These are phyloP conservation scores for Umimayanthus kanabou DNA, from an alignment of 92 coral and sea anemone genomes.

Conservation along the genomic window DNA sequence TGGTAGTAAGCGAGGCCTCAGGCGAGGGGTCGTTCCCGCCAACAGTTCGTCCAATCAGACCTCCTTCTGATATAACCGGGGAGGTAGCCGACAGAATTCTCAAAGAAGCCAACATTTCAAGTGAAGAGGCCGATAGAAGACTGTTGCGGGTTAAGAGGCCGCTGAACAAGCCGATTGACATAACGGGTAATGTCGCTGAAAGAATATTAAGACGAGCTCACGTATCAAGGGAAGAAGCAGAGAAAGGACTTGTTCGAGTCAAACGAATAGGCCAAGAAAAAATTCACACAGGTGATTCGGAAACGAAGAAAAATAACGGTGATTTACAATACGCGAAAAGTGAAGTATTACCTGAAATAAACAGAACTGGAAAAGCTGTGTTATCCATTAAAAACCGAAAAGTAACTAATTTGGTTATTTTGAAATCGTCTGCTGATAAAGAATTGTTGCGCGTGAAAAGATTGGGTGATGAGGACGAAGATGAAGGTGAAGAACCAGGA, in stretches of 20 bases:
- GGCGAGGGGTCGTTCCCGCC: neutral
- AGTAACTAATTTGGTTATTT: neutral
- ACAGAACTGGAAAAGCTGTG: neutral
- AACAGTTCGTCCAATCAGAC: constrained; percentile 38
- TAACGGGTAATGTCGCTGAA: constrained; percentile 49
- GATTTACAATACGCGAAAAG: neutral
- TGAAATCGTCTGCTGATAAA: constrained; percentile 7
- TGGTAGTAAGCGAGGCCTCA: neutral
- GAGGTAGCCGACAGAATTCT: constrained; percentile 74
- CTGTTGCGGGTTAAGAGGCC: constrained; percentile 73
- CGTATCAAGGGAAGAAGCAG: constrained; percentile 16
- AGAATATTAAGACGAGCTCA: constrained; percentile 64
- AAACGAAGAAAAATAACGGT: neutral
- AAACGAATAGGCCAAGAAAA: constrained; percentile 53
- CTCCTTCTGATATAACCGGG: constrained; percentile 82
- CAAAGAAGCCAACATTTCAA: constrained; percentile 69
- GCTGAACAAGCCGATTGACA: constrained; percentile 12
- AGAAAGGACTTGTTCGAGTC: constrained; percentile 56
- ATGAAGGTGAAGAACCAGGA: constrained; percentile 10
- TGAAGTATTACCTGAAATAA: neutral
- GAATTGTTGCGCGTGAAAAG: constrained; percentile 35
- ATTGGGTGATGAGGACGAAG: constrained; percentile 26
- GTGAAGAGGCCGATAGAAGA: constrained; percentile 69
- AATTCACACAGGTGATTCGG: neutral
- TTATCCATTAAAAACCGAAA: neutral